Evolutionary conservation across 2,113 vertebrate species (phyloP).

Genomic region (Heloderma charlesbogerti): DNA sequence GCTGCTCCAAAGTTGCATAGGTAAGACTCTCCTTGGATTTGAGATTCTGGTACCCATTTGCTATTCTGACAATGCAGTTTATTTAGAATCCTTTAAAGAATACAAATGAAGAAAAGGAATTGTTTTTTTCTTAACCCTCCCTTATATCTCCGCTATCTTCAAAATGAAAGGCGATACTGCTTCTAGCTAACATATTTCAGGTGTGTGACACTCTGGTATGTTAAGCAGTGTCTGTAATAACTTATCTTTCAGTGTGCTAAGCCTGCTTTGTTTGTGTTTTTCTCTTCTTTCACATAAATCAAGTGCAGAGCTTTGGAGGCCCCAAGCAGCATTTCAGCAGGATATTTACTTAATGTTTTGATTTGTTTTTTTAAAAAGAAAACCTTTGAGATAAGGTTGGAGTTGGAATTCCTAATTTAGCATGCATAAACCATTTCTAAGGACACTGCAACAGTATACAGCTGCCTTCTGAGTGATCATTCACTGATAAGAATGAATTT

Average conservation of each 20-base stretch:
- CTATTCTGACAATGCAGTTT: neutral
- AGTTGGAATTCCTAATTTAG: constrained; percentile 42
- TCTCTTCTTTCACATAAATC: constrained; percentile 47
- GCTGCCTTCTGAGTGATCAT: neutral
- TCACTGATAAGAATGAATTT: neutral
- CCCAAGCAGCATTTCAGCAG: constrained; percentile 40
- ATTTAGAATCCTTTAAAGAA: neutral
- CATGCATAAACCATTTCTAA: constrained; percentile 14
- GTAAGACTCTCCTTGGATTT: neutral
- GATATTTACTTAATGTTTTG: constrained; percentile 45
- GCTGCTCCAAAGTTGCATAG: neutral
- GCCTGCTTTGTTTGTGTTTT: constrained; percentile 47
- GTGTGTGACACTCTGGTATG: constrained; percentile 17
- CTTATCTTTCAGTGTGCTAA: constrained; percentile 24
- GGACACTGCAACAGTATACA: constrained; percentile 23
- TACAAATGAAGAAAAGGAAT: neutral
- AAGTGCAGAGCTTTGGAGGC: constrained; percentile 32
- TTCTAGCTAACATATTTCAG: constrained; percentile 34
- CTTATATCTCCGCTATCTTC: constrained; percentile 14
- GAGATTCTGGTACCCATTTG: neutral
- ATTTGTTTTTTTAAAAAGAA: neutral
- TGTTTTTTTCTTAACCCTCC: neutral
- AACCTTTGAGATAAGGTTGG: constrained; percentile 41
- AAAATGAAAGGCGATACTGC: constrained; percentile 41
- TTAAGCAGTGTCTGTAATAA: constrained; percentile 46